Percentiles rank a stretch among this genome's conserved stretches.
phyloP scores from a whole-genome alignment of 1,140 invertebrate genomes.

The Heterodera schachtii region DNA sequence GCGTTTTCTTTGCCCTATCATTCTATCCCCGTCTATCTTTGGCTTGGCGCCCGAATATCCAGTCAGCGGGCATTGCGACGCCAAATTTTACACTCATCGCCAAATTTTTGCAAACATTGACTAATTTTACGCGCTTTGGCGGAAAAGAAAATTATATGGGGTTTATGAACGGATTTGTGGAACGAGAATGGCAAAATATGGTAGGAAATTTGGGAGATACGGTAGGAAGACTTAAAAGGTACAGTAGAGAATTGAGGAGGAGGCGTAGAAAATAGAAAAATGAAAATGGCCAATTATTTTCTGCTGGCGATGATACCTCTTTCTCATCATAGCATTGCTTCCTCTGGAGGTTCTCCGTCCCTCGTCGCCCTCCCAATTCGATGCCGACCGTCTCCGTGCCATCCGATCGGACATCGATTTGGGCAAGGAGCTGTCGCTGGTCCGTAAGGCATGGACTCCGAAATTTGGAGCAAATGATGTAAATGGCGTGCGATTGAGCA shows the following conservation, averaged over 20 bases:
- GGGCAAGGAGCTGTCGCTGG: conserved; percentile 57
- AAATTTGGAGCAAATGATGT: conserved; percentile 7
- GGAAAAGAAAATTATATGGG: conserved; percentile 96
- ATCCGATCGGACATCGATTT: conserved; percentile 52
- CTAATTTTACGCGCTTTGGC: conserved; percentile 91
- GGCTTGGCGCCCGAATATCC: conserved; percentile 78
- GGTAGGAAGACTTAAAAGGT: too few species aligned
- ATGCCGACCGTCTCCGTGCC: conserved; percentile 34
- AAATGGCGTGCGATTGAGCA: conserved; percentile 20
- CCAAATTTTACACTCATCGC: conserved; percentile 90
- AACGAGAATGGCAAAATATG: conserved; percentile 74
- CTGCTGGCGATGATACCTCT: not conserved
- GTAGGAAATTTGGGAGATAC: not conserved
- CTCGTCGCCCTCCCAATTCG: not conserved
- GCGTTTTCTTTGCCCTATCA: conserved; percentile 90
- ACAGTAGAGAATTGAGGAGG: not conserved
- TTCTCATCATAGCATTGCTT: conserved; percentile 74
- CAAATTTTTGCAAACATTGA: conserved; percentile 88
- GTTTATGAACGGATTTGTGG: conserved; percentile 91
- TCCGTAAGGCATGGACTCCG: conserved; percentile 57
- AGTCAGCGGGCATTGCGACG: conserved; percentile 79
- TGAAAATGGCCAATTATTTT: too few species aligned
- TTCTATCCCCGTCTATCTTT: conserved; percentile 90
- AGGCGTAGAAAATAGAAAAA: not conserved
- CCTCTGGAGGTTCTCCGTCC: conserved; percentile 78